Evolutionary conservation across 2,797 vertebrate genomes (phyloP).

Genomic region (Gouania willdenowi): DNA sequence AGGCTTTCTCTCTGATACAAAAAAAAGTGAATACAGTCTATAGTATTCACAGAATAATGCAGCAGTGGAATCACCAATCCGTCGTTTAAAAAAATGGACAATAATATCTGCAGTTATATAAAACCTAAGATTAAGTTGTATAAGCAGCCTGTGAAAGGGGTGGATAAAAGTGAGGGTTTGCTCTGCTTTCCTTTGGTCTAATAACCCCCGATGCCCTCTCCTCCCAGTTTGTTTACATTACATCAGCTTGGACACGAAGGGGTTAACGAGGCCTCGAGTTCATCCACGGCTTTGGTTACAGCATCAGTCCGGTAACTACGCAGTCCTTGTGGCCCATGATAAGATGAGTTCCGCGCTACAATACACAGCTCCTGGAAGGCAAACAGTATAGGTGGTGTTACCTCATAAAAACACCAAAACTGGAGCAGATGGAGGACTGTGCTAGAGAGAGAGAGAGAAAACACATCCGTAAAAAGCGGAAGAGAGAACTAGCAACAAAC

Average conservation of each 20-base stretch:
- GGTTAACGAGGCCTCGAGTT: constrained; percentile 75
- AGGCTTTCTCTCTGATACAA: constrained; percentile 9
- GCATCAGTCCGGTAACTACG: constrained; percentile 46
- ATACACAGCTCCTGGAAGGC: constrained; percentile 4
- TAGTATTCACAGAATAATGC: constrained; percentile 39
- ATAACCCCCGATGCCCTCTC: constrained; percentile 71
- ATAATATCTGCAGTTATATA: too few species aligned
- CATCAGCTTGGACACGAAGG: constrained; percentile 51
- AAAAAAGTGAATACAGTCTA: constrained; percentile 15
- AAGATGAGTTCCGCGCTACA: constrained; percentile 12
- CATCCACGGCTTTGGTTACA: constrained; percentile 72
- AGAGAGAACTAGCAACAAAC: constrained; percentile 40
- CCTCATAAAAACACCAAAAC: not conserved
- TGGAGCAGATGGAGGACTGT: not conserved
- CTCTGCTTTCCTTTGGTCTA: constrained; percentile 67
- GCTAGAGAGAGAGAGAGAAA: constrained; percentile 2
- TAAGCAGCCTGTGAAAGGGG: constrained; percentile 2
- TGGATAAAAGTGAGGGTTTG: constrained; percentile 20
- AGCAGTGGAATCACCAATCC: constrained; percentile 47
- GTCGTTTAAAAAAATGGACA: constrained; percentile 57
- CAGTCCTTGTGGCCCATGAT: constrained; percentile 45
- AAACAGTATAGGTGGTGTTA: not conserved
- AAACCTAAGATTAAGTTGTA: constrained; percentile 6
- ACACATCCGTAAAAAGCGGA: not conserved
- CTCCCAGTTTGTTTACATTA: constrained; percentile 81